A percentile compares a stretch with the other conserved stretches of the same genome.
Conservation (phyloP, 2,888 invertebrate species). For the Spilarctia lutea region DNA sequence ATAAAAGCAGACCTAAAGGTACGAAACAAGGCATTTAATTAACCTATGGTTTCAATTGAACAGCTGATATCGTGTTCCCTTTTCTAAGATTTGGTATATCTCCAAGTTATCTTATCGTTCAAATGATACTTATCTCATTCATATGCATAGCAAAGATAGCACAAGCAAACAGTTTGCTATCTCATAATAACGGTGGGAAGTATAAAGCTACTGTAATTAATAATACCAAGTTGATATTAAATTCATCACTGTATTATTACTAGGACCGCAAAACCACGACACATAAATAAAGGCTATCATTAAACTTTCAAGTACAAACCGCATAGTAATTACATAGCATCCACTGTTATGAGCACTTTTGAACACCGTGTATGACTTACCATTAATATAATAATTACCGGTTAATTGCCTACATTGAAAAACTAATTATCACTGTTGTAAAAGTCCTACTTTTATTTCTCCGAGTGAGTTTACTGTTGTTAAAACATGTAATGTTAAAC, state of each 20-base stretch:
- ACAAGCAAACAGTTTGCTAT: neutral
- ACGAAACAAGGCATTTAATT: no score
- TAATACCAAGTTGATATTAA: neutral
- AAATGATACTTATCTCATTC: neutral
- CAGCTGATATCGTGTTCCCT: no score
- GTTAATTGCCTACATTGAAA: conserved; percentile 3
- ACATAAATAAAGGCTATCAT: conserved; percentile 22
- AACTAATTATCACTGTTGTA: conserved; percentile 4
- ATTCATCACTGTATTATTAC: neutral
- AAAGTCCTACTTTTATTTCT: conserved; percentile 3
- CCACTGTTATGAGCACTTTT: conserved; percentile 36
- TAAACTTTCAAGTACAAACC: conserved; percentile 42
- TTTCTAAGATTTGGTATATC: neutral
- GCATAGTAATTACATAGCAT: conserved; percentile 52
- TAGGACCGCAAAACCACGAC: conserved; percentile 38
- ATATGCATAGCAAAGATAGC: neutral
- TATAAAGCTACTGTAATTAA: conserved; percentile 2
- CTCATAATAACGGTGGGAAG: neutral
- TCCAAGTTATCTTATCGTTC: neutral
- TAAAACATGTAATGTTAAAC: neutral
- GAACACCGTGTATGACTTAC: conserved; percentile 4
- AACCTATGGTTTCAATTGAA: no score
- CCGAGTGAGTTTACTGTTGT: neutral
- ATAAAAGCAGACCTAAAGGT: no score
- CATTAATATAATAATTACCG: conserved; percentile 8